Evolutionary conservation across 2,113 vertebrate genomes (phyloP), one percentile per base, ranked within the genome.

Genomic region (Columbina picui): DNA sequence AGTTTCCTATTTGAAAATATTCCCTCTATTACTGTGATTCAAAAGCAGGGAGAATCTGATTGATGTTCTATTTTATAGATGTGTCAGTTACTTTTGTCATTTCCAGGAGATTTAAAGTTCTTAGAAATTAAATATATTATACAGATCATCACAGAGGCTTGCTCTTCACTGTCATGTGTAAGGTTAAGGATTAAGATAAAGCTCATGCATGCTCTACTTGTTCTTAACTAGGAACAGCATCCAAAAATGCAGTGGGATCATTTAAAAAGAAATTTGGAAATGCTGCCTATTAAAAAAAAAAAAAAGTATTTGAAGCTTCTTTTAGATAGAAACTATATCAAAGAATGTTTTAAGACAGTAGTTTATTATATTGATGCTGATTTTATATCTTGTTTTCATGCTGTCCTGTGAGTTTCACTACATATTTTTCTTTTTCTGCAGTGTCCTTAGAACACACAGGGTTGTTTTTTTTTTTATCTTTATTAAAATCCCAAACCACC

Each of bases 21-120:
- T 97, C 96, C 59, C 57, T 98, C 96, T 96, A 95, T 97, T 97
- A 96, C 94, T 95, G 77, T 90, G 96, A 96, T 96, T 97, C 65
- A 75, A 97, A 98, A 98, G 95, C 90, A 94, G 56, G 39, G 53
- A 86, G 83, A 96, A 96, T 84, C 93, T 97, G 97, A 98, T 95
- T 97, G 96, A 98, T 98, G 93, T 82, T 82, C 86, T 97, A 50
- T 95, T 98, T 98, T 97, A 98, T 64, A 98, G 97, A 97, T 84
- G 73, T 95, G 94, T 97, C 90, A 0, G 87, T 97, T 98, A 96
- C 97, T 96, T 98, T 97, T 98, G 96, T 98, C 97, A 97, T 95
- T 97, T 97, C 79, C 92, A 91, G 94, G 91, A 98, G 97, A 98
- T 97, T 98, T 98, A 98, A 97, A 97, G 97, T 97, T 97, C 94